Base-by-base conservation (phyloP, 1,140 invertebrate genomes). In the Capitella teleta region DNA sequence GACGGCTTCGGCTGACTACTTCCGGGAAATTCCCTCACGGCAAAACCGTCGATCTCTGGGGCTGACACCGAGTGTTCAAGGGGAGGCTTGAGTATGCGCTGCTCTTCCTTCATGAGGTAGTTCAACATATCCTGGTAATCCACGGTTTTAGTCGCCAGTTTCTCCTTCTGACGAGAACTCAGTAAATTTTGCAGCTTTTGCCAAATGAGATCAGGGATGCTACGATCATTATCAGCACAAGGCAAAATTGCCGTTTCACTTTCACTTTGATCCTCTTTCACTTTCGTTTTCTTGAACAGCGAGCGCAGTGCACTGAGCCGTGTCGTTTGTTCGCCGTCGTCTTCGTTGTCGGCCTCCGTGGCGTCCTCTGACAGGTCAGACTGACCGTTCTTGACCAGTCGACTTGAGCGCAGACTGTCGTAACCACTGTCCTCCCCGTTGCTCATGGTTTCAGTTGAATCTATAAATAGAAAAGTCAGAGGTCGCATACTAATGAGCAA, bases 1-100 rank as follows among this genome's bases (percentile, higher is more conserved):
- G 36, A 24, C 25, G 21, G 36, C 3, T 23, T 23, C 18, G 12
- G 26, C 10, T 21, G 36, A 51, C 52, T 54, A 25, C 52, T 54
- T 19, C 30, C 23, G 4, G 52, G 52, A 25, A 54, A 54, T 43
- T 54, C 52, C 1, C 52, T 37, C 4, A 54, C 52, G 8, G 36
- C 28, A 50, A 54, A 54, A 6, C 21, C 38, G 24, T 50, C 28
- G 2, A 25, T 28, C 12, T n/a, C n/a, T 10, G 24, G 26, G 26
- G 23, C 38, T 30, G 28, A 47, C 10, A 34, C 16, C 5, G 40
- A 44, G 37, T 30, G 38, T 30, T 43, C 38, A 14, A 23, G 38
- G 26, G 8, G 23, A 21, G 23, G 23, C 25, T 18, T 3, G 28
- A 21, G 16, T n/a, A 28, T 28, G 34, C 21, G 25, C 6, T 5